A percentile compares a stretch with the other conserved stretches of the same genome.
phyloP scores from a whole-genome alignment of 2,113 vertebrate genomes.

The Petrocephalus zakoni region DNA sequence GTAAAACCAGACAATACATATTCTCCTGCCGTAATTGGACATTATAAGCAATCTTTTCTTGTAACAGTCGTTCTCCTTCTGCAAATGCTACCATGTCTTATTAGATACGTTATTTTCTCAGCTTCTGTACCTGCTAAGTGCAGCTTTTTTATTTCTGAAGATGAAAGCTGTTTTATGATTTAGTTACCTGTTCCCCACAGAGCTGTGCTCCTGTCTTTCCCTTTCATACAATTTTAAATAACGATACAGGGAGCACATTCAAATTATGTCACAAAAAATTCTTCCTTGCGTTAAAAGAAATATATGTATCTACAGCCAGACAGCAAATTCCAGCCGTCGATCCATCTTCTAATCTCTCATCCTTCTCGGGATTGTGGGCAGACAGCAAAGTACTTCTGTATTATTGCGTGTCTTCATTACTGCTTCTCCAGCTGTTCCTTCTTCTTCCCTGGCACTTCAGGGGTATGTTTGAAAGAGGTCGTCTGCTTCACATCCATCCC shows the following conservation, averaged over 20 bases:
- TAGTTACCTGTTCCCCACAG: neutral
- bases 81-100: neutral
- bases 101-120: neutral
- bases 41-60: neutral
- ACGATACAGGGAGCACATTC: neutral
- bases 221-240: neutral
- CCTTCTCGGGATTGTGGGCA: neutral
- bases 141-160: neutral
- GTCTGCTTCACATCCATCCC: neutral
- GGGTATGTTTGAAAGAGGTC: neutral
- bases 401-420: neutral
- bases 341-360: neutral
- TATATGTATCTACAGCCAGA: neutral
- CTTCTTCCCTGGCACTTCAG: neutral
- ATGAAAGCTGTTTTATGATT: neutral
- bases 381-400: neutral
- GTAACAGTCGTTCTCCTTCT: neutral
- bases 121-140: neutral
- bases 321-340: neutral
- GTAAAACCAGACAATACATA: neutral
- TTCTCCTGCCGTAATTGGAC: neutral
- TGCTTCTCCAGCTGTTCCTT: neutral
- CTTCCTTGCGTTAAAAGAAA: neutral
- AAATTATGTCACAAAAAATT: neutral
- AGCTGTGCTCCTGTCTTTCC: neutral